Conservation (phyloP, 2,797 vertebrate genomes). For the Sternarchorhynchus goeldii region DNA sequence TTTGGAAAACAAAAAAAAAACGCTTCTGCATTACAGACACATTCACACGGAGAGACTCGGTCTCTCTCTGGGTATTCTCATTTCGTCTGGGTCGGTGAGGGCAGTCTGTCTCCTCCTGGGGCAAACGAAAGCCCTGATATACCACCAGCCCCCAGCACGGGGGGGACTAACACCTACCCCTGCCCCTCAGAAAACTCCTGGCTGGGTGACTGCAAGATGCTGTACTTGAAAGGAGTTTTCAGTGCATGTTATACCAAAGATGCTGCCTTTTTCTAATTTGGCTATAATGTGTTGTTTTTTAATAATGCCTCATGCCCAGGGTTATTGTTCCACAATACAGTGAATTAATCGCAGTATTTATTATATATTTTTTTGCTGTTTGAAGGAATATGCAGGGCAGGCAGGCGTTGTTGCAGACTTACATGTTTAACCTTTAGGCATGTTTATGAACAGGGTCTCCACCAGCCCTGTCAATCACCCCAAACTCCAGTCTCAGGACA, state of each 20-base stretch:
- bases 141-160: constrained; percentile 30
- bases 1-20: not conserved
- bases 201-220: not conserved
- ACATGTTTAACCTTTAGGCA: not conserved
- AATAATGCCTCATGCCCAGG: constrained; percentile 22
- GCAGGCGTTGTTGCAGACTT: no score
- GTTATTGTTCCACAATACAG: constrained; percentile 30
- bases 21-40: constrained; percentile 27
- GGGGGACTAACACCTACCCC: constrained; percentile 20
- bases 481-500: not conserved
- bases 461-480: constrained; percentile 2
- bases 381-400: constrained; percentile 10
- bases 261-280: constrained; percentile 24
- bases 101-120: constrained; percentile 24
- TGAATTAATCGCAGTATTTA: not conserved
- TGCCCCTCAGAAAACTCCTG: constrained; percentile 15
- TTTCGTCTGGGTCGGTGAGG: constrained; percentile 68
- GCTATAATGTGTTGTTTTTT: constrained; percentile 22
- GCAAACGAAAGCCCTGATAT: constrained; percentile 29
- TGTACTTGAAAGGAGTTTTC: constrained; percentile 15
- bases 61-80: constrained; percentile 66
- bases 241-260: not conserved
- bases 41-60: not conserved
- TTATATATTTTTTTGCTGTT: constrained; percentile 6
- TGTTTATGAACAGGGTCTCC: not conserved